Evolutionary conservation across 2,797 vertebrate genomes (phyloP).

Genomic region (Eleutherodactylus coqui): DNA sequence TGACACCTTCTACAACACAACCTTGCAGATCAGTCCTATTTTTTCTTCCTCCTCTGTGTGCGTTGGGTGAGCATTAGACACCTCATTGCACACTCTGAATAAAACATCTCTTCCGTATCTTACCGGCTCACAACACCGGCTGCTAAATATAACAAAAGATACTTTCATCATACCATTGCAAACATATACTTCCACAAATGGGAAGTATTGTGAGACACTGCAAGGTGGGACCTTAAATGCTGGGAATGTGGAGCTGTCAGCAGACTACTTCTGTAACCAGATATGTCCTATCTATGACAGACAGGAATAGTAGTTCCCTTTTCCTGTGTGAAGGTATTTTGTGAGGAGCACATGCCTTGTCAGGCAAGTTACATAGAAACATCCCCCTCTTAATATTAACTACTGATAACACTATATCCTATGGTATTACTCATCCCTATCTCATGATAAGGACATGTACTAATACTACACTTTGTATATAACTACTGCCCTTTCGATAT

Average conservation of each 20-base stretch:
- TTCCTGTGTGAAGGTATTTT: conserved; percentile 62
- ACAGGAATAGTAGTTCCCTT: conserved; percentile 60
- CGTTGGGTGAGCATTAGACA: conserved; percentile 18
- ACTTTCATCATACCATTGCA: conserved; percentile 7
- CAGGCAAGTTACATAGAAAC: conserved; percentile 36
- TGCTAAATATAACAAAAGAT: conserved; percentile 48
- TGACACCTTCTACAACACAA: conserved; percentile 38
- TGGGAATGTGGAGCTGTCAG: conserved; percentile 44
- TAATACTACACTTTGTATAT: too few species aligned
- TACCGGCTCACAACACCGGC: not conserved
- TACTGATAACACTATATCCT: conserved; percentile 6
- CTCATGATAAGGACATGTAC: not conserved
- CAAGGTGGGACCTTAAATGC: conserved; percentile 42
- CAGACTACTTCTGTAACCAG: conserved; percentile 48
- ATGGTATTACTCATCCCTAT: not conserved
- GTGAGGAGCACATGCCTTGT: conserved; percentile 45
- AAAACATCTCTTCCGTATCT: conserved; percentile 7
- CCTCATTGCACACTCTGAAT: conserved; percentile 3
- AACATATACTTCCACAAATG: conserved; percentile 48
- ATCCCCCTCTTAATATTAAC: conserved; percentile 17
- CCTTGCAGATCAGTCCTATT: not conserved
- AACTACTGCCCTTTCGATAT: too few species aligned
- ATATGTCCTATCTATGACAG: conserved; percentile 56
- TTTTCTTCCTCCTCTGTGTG: not conserved
- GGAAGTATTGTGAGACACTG: conserved; percentile 33